These are phyloP conservation scores for Spodoptera litura DNA, from an alignment of 1,140 invertebrate genomes.

Conservation along the genomic window DNA sequence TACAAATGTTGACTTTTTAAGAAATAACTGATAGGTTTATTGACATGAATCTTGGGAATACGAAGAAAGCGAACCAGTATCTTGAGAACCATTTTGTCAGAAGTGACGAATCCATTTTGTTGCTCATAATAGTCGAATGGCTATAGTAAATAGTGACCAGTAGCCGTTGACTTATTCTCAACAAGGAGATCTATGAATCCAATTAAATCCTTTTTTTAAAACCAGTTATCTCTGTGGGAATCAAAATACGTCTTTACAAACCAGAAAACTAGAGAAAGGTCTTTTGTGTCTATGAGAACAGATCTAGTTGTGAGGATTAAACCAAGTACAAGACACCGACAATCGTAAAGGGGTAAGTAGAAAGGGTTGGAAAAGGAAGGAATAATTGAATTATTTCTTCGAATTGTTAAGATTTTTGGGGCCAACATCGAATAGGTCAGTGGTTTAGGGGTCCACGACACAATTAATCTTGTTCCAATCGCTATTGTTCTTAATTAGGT, in stretches of 20 bases:
- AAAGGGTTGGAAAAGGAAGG: conserved; percentile 54
- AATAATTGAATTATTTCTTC: conserved; percentile 68
- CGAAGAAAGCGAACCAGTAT: conserved; percentile 13
- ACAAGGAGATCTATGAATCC: conserved; percentile 44
- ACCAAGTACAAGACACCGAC: conserved; percentile 51
- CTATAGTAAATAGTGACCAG: conserved; percentile 37
- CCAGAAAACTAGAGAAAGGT: conserved; percentile 70
- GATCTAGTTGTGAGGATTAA: conserved; percentile 69
- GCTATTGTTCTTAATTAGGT: conserved; percentile 46
- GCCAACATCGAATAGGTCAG: conserved; percentile 37
- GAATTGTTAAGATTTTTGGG: conserved; percentile 38
- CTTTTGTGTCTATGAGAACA: conserved; percentile 70
- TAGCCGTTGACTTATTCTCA: conserved; percentile 32
- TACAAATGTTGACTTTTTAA: neutral
- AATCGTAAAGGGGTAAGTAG: conserved; percentile 61
- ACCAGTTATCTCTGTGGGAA: conserved; percentile 61
- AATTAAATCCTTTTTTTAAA: conserved; percentile 44
- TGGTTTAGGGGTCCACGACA: conserved; percentile 30
- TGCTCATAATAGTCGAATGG: conserved; percentile 15
- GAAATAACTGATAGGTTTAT: neutral
- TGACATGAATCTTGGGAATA: conserved; percentile 10
- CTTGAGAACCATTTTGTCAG: conserved; percentile 28
- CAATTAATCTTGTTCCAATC: conserved; percentile 51
- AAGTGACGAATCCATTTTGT: conserved; percentile 27
- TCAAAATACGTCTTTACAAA: conserved; percentile 63